Evolutionary conservation across 2,113 vertebrate species (phyloP), one percentile per base, ranked within the genome.

Genomic region (Promerops cafer): DNA sequence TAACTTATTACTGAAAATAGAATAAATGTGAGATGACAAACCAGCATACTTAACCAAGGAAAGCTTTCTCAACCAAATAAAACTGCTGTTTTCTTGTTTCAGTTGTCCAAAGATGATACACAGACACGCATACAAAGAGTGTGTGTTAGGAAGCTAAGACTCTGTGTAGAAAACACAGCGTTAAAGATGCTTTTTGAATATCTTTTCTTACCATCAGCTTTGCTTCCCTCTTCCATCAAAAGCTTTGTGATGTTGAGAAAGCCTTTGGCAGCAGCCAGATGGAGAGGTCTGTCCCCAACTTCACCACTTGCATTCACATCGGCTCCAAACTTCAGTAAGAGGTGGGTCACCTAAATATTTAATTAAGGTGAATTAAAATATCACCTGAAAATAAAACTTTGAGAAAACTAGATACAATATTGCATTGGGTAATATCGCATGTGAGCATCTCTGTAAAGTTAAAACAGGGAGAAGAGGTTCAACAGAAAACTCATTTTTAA

Each of bases 261-360:
- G 52, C 99, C 99, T 96, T 99, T 99, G 78, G 99, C 99, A 45
- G 98, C 99, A 35, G 99, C 99, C 75, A 99, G 94, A 31, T 99
- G 99, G 47, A 99, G 98, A 4, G 99, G 99, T n/a, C 98, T 97
- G 71, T 99, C 99, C 9, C 99, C 99, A 27, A 99, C 99, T 96
- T 99, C 99, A 26, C 99, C 99, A 9, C 98, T 98, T 2, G 98
- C 97, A 26, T 99, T 99, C 88, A 99, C 98, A 75, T 99, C 99
- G 2, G 98, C 99, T 22, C 98, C 99, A 4, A 98, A 99, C 97
- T 99, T 99, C 60, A 99, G 97, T 84, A 99, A 94, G 56, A 99
- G 98, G 66, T 97, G 99, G 6, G 98, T 97, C 52, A 99, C 97
- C 99, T 99, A 59, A 82, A 87, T 6, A 72, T 86, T 63, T n/a